Conservation (phyloP, 2,113 vertebrate genomes). For the Apistogramma diplotaenia region DNA sequence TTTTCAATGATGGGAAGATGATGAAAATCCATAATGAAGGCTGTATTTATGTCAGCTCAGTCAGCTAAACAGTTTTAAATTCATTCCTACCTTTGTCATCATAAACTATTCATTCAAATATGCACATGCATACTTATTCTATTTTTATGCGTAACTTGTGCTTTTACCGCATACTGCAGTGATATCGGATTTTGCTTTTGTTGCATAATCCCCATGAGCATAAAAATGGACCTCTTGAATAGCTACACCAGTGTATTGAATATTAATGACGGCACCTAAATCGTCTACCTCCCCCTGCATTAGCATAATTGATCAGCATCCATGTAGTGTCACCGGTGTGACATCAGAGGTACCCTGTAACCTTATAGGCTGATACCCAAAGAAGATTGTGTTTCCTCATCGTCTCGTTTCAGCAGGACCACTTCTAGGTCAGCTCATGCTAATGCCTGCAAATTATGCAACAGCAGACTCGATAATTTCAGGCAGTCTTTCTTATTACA, state of each 20-base stretch:
- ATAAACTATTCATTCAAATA: neutral
- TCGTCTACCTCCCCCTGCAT: slow-evolving; percentile 3
- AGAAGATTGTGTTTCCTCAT: slow-evolving; percentile 36
- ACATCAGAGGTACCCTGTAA: slow-evolving; percentile 51
- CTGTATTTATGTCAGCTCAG: neutral
- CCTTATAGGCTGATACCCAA: slow-evolving; percentile 16
- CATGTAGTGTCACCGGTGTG: slow-evolving; percentile 25
- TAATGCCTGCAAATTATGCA: neutral
- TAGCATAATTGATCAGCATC: slow-evolving; percentile 23
- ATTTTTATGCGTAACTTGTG: neutral
- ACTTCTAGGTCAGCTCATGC: slow-evolving; percentile 24
- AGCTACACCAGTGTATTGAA: slow-evolving; percentile 2
- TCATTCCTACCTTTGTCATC: neutral
- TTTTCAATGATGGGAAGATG: neutral
- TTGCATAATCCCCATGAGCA: neutral
- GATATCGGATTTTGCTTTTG: neutral
- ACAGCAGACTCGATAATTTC: neutral
- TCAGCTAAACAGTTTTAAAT: neutral
- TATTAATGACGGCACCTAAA: slow-evolving; percentile 14
- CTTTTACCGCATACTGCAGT: neutral
- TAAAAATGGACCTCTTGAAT: neutral
- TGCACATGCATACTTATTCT: neutral
- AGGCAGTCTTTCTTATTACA: neutral
- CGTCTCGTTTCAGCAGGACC: slow-evolving; percentile 9
- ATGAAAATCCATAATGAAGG: neutral